Base-by-base conservation (phyloP, 2,113 vertebrate species). In the Onychostruthus taczanowskii region DNA sequence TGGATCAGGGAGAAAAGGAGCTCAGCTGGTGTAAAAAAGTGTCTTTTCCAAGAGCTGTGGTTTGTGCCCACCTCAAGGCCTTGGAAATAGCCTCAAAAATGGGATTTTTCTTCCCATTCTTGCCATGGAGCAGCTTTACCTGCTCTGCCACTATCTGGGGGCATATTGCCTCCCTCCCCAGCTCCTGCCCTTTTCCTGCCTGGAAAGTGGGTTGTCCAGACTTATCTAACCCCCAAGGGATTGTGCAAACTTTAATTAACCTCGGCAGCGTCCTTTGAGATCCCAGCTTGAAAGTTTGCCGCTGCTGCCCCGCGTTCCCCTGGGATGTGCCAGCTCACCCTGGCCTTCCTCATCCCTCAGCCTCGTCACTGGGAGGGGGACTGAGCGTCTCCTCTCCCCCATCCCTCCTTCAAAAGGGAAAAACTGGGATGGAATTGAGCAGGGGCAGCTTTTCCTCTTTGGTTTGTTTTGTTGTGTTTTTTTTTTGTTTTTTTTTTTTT, bases 241-340 rank as follows among this genome's bases (percentile, higher is more conserved):
- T 72, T 67, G 88, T 21, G 88, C 88, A 90, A 82, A 75, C 93
- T 75, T 50, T 63, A 90, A 75, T 92, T 53, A 87, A 78, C 70
- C 90, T 67, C 94, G 3, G 77, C 64, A 28, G 85, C 33, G 19
- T 84, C 93, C 88, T 67, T 63, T 7, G 78, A 53, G 69, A 75
- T 35, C 82, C 82, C 2, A 0, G 64, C 59, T 67, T 41, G 73
- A 53, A 75, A 75, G 85, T 74, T 50, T 9, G 69, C 77, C 1
- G 8, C 2, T 3, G 53, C 17, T 50, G 53, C 41, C 6, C 73
- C 7, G 4, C 5, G 31, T 59, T 94, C 84, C 81, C 88, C 35
- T 33, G 3, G 52, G 85, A 91, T 84, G 78, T 16, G 50, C 90
- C 28, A 8, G 50, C 81, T 73, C 28, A 1, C 0, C 1, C 59